A percentile compares a stretch with the other conserved stretches of the same genome.
Evolutionary conservation across 2,888 invertebrate genomes (phyloP).

Genomic region (Temnothorax ravouxi): DNA sequence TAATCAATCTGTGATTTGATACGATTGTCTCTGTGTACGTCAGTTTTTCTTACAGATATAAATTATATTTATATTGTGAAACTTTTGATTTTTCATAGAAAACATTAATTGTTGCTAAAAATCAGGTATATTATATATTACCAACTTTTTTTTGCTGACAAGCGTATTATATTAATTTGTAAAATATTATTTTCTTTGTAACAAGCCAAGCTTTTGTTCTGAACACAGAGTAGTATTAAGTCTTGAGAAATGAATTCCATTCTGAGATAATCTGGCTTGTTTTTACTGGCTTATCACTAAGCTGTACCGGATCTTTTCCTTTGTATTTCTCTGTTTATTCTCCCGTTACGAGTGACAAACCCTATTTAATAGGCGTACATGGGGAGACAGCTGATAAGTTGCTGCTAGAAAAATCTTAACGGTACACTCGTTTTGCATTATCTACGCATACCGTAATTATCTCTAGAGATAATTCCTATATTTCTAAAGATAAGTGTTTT

Average conservation of each 20-base stretch:
- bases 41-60: neutral
- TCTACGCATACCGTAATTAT: constrained; percentile 6
- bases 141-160: neutral
- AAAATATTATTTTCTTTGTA: neutral
- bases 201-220: neutral
- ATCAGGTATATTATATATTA: neutral
- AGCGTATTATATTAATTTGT: neutral
- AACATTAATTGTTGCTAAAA: neutral
- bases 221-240: too few relatives aligned
- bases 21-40: neutral
- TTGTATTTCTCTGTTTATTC: neutral
- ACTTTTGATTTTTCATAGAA: neutral
- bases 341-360: constrained; percentile 17
- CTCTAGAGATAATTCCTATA: constrained; percentile 27
- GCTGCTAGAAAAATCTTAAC: constrained; percentile 53
- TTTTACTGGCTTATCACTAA: constrained; percentile 25
- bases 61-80: neutral
- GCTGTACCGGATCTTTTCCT: neutral
- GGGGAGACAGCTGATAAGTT: constrained; percentile 10
- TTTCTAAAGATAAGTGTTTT: neutral
- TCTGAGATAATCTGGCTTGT: neutral
- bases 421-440: constrained; percentile 43
- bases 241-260: neutral
- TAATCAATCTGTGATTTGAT: neutral
- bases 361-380: constrained; percentile 9